Evolutionary conservation across 1,140 invertebrate genomes (phyloP).

Genomic region (Bicyclus anynana): DNA sequence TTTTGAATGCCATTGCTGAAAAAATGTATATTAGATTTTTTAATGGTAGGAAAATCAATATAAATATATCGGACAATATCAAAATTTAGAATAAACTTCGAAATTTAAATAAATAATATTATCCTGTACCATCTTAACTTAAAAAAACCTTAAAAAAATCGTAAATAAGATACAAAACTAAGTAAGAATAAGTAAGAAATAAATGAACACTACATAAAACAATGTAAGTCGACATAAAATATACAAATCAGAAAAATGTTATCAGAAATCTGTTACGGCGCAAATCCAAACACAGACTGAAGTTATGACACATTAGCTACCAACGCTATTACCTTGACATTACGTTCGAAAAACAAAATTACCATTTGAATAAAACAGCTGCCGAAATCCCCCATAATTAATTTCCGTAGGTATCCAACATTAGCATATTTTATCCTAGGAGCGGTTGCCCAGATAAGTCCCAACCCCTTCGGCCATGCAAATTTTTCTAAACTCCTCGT

Average conservation of each 20-base stretch:
- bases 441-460: conserved; percentile 7
- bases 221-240: neutral
- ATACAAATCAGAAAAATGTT: neutral
- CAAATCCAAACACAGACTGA: conserved; percentile 3
- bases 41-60: no score
- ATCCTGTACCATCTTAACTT: no score
- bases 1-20: no score
- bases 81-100: no score
- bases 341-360: conserved; percentile 40
- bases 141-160: no score
- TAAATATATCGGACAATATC: no score
- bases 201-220: no score
- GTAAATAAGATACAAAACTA: no score
- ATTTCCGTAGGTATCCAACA: conserved; percentile 41
- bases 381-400: conserved; percentile 44
- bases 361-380: conserved; percentile 55
- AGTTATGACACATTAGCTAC: neutral
- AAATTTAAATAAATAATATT: no score
- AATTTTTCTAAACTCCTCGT: conserved; percentile 50
- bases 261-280: conserved; percentile 5
- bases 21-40: no score
- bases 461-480: conserved; percentile 46
- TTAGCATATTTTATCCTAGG: conserved; percentile 50
- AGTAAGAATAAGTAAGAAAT: no score
- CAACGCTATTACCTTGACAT: conserved; percentile 26